Percentiles rank a stretch among this genome's conserved stretches.
These are phyloP conservation scores for Atta colombica DNA, from an alignment of 1,140 invertebrate genomes.

Conservation along the genomic window DNA sequence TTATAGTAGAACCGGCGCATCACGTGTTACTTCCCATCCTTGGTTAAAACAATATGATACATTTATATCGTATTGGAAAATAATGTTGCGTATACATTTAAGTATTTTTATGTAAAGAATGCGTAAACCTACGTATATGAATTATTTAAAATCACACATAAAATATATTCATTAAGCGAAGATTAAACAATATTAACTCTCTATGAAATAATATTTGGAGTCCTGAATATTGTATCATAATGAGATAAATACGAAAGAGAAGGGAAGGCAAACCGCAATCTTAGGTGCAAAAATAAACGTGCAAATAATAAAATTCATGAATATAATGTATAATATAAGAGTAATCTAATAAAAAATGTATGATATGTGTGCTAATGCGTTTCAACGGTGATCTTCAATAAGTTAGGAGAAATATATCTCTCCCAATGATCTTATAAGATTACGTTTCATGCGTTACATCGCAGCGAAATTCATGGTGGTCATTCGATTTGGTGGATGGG, in stretches of 20 bases:
- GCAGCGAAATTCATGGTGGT: background rate
- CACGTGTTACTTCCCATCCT: too few species aligned
- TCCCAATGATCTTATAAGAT: background rate
- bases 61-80: conserved; percentile 37
- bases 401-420: background rate
- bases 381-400: background rate
- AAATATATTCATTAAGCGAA: background rate
- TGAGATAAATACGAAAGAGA: background rate
- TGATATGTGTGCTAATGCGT: conserved; percentile 15
- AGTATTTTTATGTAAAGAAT: conserved; percentile 44
- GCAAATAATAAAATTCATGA: conserved; percentile 26
- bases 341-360: conserved; percentile 14
- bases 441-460: conserved; percentile 23
- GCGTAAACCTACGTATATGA: background rate
- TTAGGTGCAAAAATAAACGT: background rate
- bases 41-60: conserved; percentile 26
- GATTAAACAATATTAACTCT: background rate
- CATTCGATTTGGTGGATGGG: conserved; percentile 10
- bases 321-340: conserved; percentile 29
- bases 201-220: background rate
- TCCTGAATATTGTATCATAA: background rate
- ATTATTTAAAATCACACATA: background rate
- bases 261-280: background rate
- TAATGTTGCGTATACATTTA: conserved; percentile 37
- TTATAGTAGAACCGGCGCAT: too few species aligned